Conservation (phyloP, 2,113 vertebrate genomes). For the Epinephelus lanceolatus region DNA sequence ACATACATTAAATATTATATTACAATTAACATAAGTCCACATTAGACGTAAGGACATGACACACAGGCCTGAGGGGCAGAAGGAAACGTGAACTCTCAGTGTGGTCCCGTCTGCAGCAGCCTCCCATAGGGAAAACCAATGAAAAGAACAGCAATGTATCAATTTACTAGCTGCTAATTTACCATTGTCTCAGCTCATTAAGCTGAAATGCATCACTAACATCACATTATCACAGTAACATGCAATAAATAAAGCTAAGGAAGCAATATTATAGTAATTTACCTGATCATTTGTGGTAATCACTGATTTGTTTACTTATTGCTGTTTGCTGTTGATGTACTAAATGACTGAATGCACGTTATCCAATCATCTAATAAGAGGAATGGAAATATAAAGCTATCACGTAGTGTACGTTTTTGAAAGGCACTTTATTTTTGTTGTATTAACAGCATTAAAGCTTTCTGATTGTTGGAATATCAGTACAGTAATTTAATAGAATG, state of each 20-base stretch:
- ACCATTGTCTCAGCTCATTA: conserved; percentile 72
- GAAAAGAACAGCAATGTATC: conserved; percentile 69
- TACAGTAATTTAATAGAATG: no score
- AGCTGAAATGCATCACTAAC: conserved; percentile 61
- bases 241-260: conserved; percentile 68
- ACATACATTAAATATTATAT: background rate
- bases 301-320: conserved; percentile 49
- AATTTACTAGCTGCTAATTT: conserved; percentile 70
- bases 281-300: conserved; percentile 61
- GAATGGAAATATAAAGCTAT: conserved; percentile 20
- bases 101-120: conserved; percentile 23
- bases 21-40: background rate
- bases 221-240: conserved; percentile 67
- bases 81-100: background rate
- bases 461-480: no score
- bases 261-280: conserved; percentile 58
- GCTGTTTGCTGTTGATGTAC: conserved; percentile 27
- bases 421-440: background rate
- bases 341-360: conserved; percentile 29
- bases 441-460: no score
- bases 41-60: background rate
- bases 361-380: conserved; percentile 44
- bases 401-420: background rate
- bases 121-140: conserved; percentile 55
- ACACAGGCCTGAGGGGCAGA: conserved; percentile 6